Base-by-base conservation (phyloP, 2,797 vertebrate genomes). In the Paedocypris micromegethes region DNA sequence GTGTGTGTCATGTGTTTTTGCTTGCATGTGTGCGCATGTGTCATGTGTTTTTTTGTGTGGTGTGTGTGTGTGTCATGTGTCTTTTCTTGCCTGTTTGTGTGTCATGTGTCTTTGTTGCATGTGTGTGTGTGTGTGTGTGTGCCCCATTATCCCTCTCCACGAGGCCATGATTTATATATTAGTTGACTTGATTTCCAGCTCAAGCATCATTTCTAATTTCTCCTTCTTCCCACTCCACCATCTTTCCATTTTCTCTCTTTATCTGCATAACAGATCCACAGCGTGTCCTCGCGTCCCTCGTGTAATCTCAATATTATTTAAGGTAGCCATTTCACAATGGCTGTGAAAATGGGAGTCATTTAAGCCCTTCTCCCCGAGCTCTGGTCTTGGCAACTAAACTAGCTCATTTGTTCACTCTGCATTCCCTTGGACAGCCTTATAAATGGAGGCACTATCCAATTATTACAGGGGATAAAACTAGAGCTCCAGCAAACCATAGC, bases 371-470 rank as follows among this genome's bases (percentile, higher is more conserved):
- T 79, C 71, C 63, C 77, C 47, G 66, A 77, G 70, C 76, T 37
- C 70, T 79, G 78, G 74, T 78, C 77, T 79, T 75, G 79, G 77
- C 62, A 63, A 78, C 77, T 77, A 80, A 84, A 84, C 80, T 69
- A 75, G 76, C 82, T 85, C 79, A 82, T 87, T 83, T 83, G 82
- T 86, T 81, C 75, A 77, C 72, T 55, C 77, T 63, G 74, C 78
- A 73, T 81, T 81, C 79, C 75, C 59, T 41, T 70, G 79, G 73
- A 84, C 77, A 77, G 72, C 57, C 75, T 68, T 68, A 76, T 78
- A 80, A 81, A 83, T 73, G 72, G 75, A 85, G 79, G 67, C 70
- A 72, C 77, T 73, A 62, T 82, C 75, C 82, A 81, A 75, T 82
- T 81, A 80, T 80, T 82, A 79, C 77, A 77, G 73, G 67, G 73